A percentile compares a stretch with the other conserved stretches of the same genome.
Evolutionary conservation across 2,113 vertebrate species (phyloP).

Genomic region (Geothlypis trichas): DNA sequence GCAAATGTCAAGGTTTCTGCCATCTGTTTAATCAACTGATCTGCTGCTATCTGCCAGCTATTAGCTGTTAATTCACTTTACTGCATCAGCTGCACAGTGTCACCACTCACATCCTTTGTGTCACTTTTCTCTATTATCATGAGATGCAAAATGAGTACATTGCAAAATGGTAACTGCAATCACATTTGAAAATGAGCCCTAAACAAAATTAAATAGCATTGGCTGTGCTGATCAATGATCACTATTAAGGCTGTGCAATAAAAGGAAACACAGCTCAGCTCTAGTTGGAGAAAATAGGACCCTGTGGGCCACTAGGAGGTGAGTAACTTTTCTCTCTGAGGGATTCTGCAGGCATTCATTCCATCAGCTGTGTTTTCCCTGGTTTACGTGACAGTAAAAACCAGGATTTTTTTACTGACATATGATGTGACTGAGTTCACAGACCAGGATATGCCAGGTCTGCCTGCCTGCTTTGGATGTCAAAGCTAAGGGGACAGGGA

Average conservation of each 20-base stretch:
- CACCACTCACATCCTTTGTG: background rate
- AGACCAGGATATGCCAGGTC: background rate
- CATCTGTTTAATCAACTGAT: background rate
- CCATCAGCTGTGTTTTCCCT: background rate
- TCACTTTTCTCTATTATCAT: background rate
- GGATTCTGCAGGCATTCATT: background rate
- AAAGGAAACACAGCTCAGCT: background rate
- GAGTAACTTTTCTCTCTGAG: background rate
- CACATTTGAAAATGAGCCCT: background rate
- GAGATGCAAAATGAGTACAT: background rate
- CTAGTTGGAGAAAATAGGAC: conserved; percentile 32
- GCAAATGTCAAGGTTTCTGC: background rate
- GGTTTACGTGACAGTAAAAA: background rate
- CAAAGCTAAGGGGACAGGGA: background rate
- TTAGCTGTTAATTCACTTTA: conserved; percentile 23
- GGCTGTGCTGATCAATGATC: background rate
- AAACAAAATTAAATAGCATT: conserved; percentile 21
- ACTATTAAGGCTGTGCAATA: conserved; percentile 1
- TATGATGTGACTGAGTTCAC: background rate
- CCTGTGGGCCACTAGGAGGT: conserved; percentile 6
- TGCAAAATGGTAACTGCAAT: background rate
- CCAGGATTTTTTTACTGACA: background rate
- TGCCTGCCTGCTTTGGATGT: background rate
- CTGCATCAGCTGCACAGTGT: conserved; percentile 3
- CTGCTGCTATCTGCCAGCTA: background rate